Conservation (phyloP, 2,888 invertebrate genomes). For the Dasypogon diadema region DNA sequence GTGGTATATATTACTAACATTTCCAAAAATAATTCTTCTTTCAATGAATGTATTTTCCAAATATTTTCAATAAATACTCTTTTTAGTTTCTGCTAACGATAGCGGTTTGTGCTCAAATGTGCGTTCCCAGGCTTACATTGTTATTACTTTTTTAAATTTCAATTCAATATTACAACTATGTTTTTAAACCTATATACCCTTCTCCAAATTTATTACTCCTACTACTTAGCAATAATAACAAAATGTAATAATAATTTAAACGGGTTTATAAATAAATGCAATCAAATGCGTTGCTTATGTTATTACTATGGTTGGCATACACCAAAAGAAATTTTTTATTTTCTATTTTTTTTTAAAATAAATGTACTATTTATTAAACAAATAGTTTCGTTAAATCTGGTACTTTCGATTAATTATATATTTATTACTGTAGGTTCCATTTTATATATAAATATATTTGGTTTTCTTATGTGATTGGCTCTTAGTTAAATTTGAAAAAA, state of each 20-base stretch:
- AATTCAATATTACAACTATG: slow-evolving; percentile 7
- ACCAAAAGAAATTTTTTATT: not conserved
- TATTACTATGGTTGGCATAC: not conserved
- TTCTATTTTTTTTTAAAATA: no score
- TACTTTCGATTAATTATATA: not conserved
- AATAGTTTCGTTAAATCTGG: not conserved
- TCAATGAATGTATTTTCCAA: slow-evolving; percentile 41
- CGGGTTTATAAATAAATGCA: not conserved
- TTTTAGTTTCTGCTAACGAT: slow-evolving; percentile 35
- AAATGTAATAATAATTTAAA: not conserved
- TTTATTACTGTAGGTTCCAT: not conserved
- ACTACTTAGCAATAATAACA: not conserved
- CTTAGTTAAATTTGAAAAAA: slow-evolving; percentile 9
- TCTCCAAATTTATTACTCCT: not conserved
- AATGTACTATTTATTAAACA: not conserved
- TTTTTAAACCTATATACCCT: slow-evolving; percentile 12
- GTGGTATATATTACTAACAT: slow-evolving; percentile 26
- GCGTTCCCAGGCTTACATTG: slow-evolving; percentile 45
- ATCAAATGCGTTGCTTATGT: not conserved
- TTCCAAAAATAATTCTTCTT: slow-evolving; percentile 43
- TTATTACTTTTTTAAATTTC: slow-evolving; percentile 24
- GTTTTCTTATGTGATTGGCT: slow-evolving; percentile 13
- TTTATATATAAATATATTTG: slow-evolving; percentile 3
- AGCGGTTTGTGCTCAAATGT: slow-evolving; percentile 49
- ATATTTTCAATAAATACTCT: slow-evolving; percentile 46